Percentiles rank a stretch among this genome's conserved stretches.
These are phyloP conservation scores for Dermatemys mawii DNA, from an alignment of 2,113 vertebrate species.

Conservation along the genomic window DNA sequence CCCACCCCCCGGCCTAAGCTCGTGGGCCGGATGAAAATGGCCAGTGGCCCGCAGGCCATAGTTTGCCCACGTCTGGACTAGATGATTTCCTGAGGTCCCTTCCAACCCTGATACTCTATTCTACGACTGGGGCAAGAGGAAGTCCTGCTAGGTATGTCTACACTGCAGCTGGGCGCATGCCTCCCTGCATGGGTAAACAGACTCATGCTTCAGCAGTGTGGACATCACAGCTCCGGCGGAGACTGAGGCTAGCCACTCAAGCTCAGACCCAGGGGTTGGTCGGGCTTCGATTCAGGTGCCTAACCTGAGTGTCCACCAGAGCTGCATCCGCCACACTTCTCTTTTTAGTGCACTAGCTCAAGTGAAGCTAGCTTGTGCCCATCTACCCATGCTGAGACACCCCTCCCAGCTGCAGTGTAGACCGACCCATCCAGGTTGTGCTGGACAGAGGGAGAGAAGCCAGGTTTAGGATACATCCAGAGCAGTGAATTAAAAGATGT, in stretches of 20 bases:
- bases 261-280: background rate
- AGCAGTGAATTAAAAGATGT: background rate
- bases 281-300: background rate
- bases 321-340: background rate
- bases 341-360: background rate
- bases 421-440: background rate
- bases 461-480: background rate
- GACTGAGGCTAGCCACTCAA: background rate
- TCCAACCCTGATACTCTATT: too few relatives aligned
- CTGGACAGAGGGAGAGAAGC: background rate
- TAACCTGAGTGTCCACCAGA: background rate
- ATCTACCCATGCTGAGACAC: background rate
- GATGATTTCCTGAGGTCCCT: too few relatives aligned
- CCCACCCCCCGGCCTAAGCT: too few relatives aligned
- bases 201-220: background rate
- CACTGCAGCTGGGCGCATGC: background rate
- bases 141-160: background rate
- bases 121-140: fast-evolving
- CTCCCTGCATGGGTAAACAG: background rate
- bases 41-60: too few relatives aligned
- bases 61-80: too few relatives aligned
- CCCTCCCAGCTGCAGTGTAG: background rate
- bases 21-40: too few relatives aligned
- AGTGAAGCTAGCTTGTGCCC: background rate
- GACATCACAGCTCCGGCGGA: background rate